phyloP scores from a whole-genome alignment of 1,140 invertebrate species.

The Trichonephila clavata region DNA sequence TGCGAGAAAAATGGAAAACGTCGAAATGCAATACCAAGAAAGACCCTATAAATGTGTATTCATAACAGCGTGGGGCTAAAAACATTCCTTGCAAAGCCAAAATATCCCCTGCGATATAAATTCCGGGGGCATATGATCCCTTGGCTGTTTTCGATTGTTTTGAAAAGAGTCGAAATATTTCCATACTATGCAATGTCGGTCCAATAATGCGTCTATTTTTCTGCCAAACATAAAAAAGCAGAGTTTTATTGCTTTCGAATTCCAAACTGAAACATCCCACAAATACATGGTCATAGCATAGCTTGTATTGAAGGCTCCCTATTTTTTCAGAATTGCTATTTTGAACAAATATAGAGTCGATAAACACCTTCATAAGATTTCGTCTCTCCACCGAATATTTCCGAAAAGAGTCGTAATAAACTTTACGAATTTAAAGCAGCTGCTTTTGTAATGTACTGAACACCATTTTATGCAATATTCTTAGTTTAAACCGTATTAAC shows the following conservation, averaged over 20 bases:
- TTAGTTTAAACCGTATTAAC: no score
- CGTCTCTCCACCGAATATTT: background rate
- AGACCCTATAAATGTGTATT: constrained; percentile 15
- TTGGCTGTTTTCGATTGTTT: background rate
- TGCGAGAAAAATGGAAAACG: background rate
- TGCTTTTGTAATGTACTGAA: no score
- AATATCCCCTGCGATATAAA: constrained; percentile 9
- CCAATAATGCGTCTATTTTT: constrained; percentile 47
- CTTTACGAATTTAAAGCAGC: background rate
- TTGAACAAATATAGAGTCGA: constrained; percentile 14
- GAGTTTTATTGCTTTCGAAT: constrained; percentile 34
- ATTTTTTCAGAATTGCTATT: constrained; percentile 1
- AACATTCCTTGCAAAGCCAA: background rate
- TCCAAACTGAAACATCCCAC: background rate
- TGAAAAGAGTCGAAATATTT: constrained; percentile 28
- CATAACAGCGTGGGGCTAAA: background rate
- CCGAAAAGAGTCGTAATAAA: background rate
- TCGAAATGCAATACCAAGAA: background rate
- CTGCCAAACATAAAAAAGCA: background rate
- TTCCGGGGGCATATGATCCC: background rate
- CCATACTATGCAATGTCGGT: constrained; percentile 6
- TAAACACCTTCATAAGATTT: background rate
- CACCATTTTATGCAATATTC: no score
- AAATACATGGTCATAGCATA: background rate
- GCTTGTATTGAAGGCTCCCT: background rate